Base-by-base conservation (phyloP, 2,797 vertebrate species). In the Pangasius djambal region DNA sequence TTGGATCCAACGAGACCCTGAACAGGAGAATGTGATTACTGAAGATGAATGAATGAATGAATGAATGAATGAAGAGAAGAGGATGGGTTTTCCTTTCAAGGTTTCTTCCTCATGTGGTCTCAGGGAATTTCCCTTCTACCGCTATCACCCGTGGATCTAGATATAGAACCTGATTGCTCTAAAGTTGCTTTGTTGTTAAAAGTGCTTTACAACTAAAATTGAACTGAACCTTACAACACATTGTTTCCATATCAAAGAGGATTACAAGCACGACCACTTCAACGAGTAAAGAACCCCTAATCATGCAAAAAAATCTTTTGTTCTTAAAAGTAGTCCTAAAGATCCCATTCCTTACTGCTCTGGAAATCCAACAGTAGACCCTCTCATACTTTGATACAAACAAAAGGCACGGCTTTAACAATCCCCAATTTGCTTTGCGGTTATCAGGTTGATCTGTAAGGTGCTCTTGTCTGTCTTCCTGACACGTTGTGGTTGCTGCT, bases 401-500 rank as follows among this genome's bases (percentile, higher is more conserved):
- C 16, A 15, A 44, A 70, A 57, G 13, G 18, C 63, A 4, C 61
- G 79, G n/a, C 83, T 44, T 69, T 28, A 74, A 59, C 77, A 61
- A 65, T 82, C n/a, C 1, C 83, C 15, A 8, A 13, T 83, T 83
- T 70, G 40, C 50, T 85, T 44, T 61, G 48, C 37, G 12, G 52
- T 83, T 55, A 87, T 83, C 69, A 25, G 75, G 72, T 31, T 83
- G 61, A 75, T 91, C 90, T 92, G 61, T 52, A 85, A 77, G 65
- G n/a, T 81, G 55, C 52, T 69, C 92, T 79, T 65, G 25, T 57
- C n/a, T 34, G 63, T 72, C 86, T 86, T 9, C 48, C 79, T 84
- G 65, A 86, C 86, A 75, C 67, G 50, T 87, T 65, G 67, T 85
- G 59, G 86, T 92, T 87, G 85, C 86, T 63, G 79, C 84, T 86